These are phyloP conservation scores for Aptenodytes patagonicus DNA, from an alignment of 2,113 vertebrate genomes.

Conservation along the genomic window DNA sequence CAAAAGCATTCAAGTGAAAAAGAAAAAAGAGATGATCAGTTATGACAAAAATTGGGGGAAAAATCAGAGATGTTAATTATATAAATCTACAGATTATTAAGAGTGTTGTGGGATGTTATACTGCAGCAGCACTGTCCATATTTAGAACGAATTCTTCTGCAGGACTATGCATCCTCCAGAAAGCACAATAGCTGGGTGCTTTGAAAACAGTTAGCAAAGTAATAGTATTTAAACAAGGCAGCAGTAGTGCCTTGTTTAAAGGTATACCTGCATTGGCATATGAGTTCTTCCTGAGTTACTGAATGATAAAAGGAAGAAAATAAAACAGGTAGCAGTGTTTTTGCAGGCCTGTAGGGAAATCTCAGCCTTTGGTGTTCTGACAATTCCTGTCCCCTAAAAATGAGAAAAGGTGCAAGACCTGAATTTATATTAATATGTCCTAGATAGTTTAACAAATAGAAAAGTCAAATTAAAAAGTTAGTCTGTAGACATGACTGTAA, in stretches of 20 bases:
- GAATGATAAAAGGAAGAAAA: constrained; percentile 44
- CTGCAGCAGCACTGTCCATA: neutral
- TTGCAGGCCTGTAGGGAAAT: neutral
- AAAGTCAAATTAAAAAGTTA: neutral
- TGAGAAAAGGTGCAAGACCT: neutral
- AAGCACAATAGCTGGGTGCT: neutral
- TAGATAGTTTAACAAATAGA: neutral
- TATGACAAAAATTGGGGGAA: neutral
- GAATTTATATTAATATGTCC: neutral
- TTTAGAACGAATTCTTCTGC: neutral
- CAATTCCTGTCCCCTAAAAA: constrained; percentile 14
- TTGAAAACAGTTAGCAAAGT: neutral
- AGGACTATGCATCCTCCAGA: neutral
- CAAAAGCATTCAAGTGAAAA: neutral
- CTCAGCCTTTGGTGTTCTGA: constrained; percentile 11
- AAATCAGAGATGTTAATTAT: neutral
- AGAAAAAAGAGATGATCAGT: too few species aligned
- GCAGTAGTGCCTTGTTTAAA: constrained; percentile 8
- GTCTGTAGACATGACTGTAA: neutral
- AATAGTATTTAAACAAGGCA: constrained; percentile 4
- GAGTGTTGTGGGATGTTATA: neutral
- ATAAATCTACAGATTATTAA: neutral
- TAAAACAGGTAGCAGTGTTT: constrained; percentile 5
- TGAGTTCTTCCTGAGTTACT: constrained; percentile 8
- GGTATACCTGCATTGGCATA: neutral